These are phyloP conservation scores for Cylas formicarius DNA, from an alignment of 1,140 invertebrate species.

Conservation along the genomic window DNA sequence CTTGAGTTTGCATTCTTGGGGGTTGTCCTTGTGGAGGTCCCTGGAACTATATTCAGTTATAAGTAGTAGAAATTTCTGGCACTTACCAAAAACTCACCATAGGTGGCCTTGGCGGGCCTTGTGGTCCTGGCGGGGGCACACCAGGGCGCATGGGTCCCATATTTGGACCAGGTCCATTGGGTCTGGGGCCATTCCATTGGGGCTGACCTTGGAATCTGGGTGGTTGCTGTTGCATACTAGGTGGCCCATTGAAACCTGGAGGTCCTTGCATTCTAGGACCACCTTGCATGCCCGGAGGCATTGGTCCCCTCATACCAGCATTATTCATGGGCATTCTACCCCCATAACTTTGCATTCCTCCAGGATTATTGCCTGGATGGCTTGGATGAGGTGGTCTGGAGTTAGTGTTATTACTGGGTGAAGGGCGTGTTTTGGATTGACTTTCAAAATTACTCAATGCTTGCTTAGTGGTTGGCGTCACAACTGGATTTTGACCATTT, in stretches of 20 bases:
- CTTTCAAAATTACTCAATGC: conserved; percentile 59
- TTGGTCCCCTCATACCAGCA: conserved; percentile 53
- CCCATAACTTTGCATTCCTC: conserved; percentile 49
- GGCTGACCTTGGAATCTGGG: conserved; percentile 54
- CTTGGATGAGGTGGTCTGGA: conserved; percentile 45
- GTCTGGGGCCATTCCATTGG: conserved; percentile 50
- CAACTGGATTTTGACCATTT: conserved; percentile 89
- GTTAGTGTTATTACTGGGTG: conserved; percentile 55
- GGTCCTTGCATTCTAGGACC: conserved; percentile 64
- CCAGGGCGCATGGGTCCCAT: conserved; percentile 49
- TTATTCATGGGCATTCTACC: conserved; percentile 61
- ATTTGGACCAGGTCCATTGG: conserved; percentile 50
- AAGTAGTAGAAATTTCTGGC: conserved; percentile 6
- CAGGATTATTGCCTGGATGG: conserved; percentile 47
- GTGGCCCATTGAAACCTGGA: conserved; percentile 35
- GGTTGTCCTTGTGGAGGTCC: conserved; percentile 53
- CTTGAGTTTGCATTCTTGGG: too few relatives aligned
- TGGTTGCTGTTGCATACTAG: conserved; percentile 40
- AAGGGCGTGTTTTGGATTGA: conserved; percentile 80
- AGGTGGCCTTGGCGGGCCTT: conserved; percentile 54
- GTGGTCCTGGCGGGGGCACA: conserved; percentile 51
- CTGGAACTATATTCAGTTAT: conserved; percentile 44
- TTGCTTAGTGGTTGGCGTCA: conserved; percentile 92
- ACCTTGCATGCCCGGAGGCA: conserved; percentile 59
- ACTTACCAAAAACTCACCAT: conserved; percentile 49